Evolutionary conservation across 2,797 vertebrate species (phyloP).

Genomic region (Sphenopsis melanotis): DNA sequence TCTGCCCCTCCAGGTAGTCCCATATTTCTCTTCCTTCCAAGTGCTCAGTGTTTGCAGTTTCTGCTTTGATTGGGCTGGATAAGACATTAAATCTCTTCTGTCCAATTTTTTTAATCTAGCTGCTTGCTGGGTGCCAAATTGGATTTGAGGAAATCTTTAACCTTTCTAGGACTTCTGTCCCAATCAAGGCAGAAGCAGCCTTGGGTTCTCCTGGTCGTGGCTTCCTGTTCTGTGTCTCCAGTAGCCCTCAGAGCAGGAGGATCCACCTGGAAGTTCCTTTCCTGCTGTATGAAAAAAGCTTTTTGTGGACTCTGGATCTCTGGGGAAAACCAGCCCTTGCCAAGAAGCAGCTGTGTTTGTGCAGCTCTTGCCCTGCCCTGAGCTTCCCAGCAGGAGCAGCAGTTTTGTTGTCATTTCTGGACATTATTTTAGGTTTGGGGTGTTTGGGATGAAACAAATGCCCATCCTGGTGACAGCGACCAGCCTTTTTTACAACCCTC

Average conservation of each 20-base stretch:
- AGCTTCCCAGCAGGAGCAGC: conserved; percentile 33
- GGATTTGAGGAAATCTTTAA: not conserved
- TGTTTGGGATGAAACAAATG: not conserved
- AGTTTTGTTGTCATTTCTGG: conserved; percentile 2
- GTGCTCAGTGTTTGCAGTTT: not conserved
- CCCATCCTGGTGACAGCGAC: not conserved
- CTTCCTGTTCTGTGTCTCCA: not conserved
- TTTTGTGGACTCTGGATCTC: conserved; percentile 8
- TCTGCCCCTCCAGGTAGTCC: not conserved
- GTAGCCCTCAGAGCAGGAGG: not conserved
- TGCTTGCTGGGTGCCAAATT: not conserved
- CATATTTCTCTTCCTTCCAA: not conserved
- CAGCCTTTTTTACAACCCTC: not conserved
- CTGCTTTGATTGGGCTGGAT: not conserved
- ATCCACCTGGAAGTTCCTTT: conserved; percentile 8
- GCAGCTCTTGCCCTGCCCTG: conserved; percentile 19
- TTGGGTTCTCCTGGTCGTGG: not conserved
- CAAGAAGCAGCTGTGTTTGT: conserved; percentile 58
- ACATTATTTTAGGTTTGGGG: not conserved
- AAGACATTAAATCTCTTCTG: not conserved
- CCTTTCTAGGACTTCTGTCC: not conserved
- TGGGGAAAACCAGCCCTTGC: not conserved
- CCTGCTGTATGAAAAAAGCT: not conserved
- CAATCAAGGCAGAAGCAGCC: not conserved
- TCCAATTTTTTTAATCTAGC: not conserved